Evolutionary conservation across 2,797 vertebrate genomes (phyloP).

Genomic region (Darevskia nairensis): DNA sequence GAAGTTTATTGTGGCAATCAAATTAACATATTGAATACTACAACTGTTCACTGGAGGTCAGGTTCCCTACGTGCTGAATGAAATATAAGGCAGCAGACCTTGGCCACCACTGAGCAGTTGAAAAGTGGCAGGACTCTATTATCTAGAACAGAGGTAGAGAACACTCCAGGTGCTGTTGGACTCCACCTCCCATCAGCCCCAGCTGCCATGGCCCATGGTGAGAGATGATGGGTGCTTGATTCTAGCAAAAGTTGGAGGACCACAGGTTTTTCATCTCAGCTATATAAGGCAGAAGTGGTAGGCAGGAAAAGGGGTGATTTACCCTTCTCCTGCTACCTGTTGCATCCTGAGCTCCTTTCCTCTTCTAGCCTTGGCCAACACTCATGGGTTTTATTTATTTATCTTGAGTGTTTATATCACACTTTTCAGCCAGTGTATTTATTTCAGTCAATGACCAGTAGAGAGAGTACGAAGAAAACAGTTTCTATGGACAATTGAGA

Average conservation of each 20-base stretch:
- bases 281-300: not conserved
- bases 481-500: no score
- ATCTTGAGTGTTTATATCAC: no score
- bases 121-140: not conserved
- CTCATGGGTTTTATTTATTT: not conserved
- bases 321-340: not conserved
- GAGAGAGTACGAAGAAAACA: no score
- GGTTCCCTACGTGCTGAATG: not conserved
- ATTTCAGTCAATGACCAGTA: no score
- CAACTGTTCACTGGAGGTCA: not conserved
- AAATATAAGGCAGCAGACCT: not conserved
- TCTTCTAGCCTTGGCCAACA: not conserved
- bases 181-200: no score
- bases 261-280: no score
- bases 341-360: not conserved
- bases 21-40: not conserved
- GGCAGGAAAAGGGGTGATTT: no score
- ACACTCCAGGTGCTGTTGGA: no score
- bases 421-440: no score
- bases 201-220: no score
- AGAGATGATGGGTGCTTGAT: no score
- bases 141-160: not conserved
- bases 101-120: not conserved
- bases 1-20: not conserved
- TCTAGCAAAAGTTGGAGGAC: no score